Evolutionary conservation across 1,140 invertebrate genomes (phyloP), one percentile per base, ranked within the genome.

Genomic region (Aphelinus certus): DNA sequence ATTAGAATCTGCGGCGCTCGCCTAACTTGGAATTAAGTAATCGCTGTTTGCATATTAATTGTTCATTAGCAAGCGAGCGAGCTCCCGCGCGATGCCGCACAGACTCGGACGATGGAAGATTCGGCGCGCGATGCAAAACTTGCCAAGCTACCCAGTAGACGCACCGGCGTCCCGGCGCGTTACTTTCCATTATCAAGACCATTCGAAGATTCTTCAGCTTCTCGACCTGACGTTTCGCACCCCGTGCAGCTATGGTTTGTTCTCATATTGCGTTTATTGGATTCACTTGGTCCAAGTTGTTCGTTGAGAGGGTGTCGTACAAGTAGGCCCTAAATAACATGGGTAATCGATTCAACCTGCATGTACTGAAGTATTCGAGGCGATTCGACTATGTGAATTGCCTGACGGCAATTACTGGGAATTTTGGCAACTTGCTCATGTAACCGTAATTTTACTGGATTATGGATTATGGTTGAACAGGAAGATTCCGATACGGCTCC

Each of bases 11-110:
- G 81, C 77, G 79, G 77, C 45, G 61, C 26, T 26, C 62, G 74
- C 73, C 76, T 71, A 81, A 83, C 79, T 86, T 82, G 80, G 81
- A 84, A 85, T 87, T 83, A 85, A 85, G 82, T 86, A 85, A 85
- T 85, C 80, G 83, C 76, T 85, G 83, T 86, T 87, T 86, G 85
- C 85, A 86, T 86, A 86, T 86, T 87, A 86, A 86, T 87, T 85
- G 85, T 85, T 85, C 83, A 85, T 86, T 86, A 85, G 81, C 76
- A 26, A 26, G 26, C 26, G 26, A 26, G 26, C 26, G 26, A 26
- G 26, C 61, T 60, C 4, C 7, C 48, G 2, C 2, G 42, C 26
- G 65, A 67, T n/a, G 48, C 51, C 55, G 26, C 3, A 53, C 43
- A 56, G 51, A 47, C 53, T 58, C 55, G 53, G 62, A 65, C 61